Conservation (phyloP, 1,140 invertebrate species). For the Mya arenaria region DNA sequence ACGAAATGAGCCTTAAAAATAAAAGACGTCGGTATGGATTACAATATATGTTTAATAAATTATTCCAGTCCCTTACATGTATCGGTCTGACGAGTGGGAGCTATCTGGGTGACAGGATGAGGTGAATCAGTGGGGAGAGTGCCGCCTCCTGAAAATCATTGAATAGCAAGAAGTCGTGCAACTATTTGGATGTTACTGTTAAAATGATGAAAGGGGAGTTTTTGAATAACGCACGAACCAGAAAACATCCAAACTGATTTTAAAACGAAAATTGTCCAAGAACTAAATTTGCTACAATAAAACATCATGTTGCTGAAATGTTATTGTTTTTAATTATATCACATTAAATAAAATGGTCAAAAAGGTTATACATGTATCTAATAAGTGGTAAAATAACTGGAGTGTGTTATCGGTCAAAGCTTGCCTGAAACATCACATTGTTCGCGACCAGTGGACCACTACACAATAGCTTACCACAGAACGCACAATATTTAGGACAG, state of each 20-base stretch:
- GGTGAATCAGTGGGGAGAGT: neutral
- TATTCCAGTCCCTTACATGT: neutral
- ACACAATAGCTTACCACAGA: slow-evolving; percentile 29
- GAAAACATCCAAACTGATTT: neutral
- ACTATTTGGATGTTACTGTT: neutral
- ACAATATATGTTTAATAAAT: no score
- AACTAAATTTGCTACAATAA: neutral
- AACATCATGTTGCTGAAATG: neutral
- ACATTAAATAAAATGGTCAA: neutral
- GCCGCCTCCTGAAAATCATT: neutral
- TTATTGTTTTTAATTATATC: neutral
- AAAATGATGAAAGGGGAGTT: neutral
- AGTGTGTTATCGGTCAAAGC: no score
- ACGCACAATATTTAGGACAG: slow-evolving; percentile 40
- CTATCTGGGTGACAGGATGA: no score
- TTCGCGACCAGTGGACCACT: neutral
- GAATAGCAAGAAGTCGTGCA: neutral
- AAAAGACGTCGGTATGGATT: no score
- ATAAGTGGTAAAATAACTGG: neutral
- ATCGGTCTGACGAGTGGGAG: neutral
- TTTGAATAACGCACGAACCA: neutral
- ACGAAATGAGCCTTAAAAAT: no score
- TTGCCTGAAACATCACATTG: neutral
- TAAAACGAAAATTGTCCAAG: neutral
- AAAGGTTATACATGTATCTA: neutral